Evolutionary conservation across 2,113 vertebrate genomes (phyloP).

Genomic region (Sapajus apella): DNA sequence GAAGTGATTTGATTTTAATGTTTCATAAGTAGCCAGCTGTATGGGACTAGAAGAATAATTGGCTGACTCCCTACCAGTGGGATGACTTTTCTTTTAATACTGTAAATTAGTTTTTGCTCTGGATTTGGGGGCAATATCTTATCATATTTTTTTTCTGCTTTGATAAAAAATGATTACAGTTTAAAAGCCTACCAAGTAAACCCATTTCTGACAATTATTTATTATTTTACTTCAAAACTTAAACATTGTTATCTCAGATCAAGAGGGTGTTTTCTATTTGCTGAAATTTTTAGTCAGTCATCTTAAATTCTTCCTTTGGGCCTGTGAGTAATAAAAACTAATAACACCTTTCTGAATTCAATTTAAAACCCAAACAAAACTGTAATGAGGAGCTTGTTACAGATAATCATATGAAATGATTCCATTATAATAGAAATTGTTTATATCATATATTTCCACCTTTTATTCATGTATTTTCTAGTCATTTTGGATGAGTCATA

Average conservation of each 20-base stretch:
- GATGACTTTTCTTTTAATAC: neutral
- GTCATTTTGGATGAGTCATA: neutral
- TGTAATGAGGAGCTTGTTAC: neutral
- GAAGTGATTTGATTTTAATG: constrained; percentile 71
- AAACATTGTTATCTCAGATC: neutral
- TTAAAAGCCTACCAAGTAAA: neutral
- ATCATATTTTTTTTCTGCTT: neutral
- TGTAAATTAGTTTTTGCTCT: neutral
- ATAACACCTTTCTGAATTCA: neutral
- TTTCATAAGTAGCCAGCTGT: constrained; percentile 63
- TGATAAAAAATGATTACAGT: neutral
- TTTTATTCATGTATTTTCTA: neutral
- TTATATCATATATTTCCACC: neutral
- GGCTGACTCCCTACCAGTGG: neutral
- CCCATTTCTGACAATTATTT: neutral
- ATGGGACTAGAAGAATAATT: constrained; percentile 51
- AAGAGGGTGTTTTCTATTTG: neutral
- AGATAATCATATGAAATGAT: neutral
- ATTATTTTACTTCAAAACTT: neutral
- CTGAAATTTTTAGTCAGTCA: neutral
- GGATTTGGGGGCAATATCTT: neutral
- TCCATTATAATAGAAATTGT: neutral
- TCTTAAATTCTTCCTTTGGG: neutral
- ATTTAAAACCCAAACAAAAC: neutral
- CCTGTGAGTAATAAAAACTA: neutral